A percentile compares a stretch with the other conserved stretches of the same genome.
phyloP scores from a whole-genome alignment of 2,113 vertebrate species.

The Aplodontia rufa region DNA sequence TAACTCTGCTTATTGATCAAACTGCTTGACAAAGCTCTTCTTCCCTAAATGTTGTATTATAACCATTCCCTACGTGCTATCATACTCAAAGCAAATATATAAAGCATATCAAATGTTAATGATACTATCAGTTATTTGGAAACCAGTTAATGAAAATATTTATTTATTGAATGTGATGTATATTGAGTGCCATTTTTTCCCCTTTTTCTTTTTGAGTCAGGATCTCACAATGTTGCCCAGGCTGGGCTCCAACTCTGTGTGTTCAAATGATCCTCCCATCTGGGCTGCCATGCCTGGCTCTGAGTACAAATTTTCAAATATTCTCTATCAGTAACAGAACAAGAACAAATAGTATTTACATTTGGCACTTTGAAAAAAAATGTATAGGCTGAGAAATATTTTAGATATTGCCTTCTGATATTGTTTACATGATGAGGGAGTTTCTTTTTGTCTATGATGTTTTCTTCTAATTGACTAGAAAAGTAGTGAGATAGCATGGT shows the following conservation, averaged over 20 bases:
- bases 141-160: not conserved
- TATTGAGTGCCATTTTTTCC: not conserved
- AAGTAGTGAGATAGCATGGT: not conserved
- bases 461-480: not conserved
- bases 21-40: not conserved
- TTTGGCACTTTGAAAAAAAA: not conserved
- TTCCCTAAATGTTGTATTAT: not conserved
- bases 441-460: not conserved
- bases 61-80: not conserved
- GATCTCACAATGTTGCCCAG: not conserved
- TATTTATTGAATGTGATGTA: not conserved
- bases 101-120: slow-evolving; percentile 5
- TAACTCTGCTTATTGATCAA: not conserved
- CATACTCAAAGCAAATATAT: not conserved
- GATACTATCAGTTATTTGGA: not conserved
- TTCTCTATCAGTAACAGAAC: not conserved
- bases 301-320: not conserved
- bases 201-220: not conserved
- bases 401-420: not conserved
- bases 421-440: not conserved
- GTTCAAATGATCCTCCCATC: not conserved
- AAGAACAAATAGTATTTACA: not conserved
- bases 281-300: not conserved
- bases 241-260: not conserved
- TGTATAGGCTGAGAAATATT: not conserved